Evolutionary conservation across 2,888 invertebrate species (phyloP).

Genomic region (Seladonia tumulorum): DNA sequence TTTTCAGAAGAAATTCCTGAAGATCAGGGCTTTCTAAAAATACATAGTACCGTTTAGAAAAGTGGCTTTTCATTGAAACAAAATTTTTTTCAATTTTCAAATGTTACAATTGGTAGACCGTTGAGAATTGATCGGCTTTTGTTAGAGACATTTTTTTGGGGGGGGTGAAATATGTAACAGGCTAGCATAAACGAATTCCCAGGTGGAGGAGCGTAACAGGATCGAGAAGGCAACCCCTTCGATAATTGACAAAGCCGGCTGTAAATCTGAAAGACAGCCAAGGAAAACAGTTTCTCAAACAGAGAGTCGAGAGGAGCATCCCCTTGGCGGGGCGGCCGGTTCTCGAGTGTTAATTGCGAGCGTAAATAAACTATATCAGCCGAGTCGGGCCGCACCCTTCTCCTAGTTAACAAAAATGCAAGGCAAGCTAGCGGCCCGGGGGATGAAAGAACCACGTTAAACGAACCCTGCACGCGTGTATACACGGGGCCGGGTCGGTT

Average conservation of each 20-base stretch:
- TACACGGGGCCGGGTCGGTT: conserved; percentile 42
- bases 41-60: not conserved
- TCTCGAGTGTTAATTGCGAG: conserved; percentile 54
- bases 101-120: not conserved
- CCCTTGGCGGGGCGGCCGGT: not conserved
- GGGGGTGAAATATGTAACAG: not conserved
- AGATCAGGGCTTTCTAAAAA: no score
- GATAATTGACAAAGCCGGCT: not conserved
- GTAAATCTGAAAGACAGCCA: conserved; percentile 5
- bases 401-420: conserved; percentile 56
- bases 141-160: no score
- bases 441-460: conserved; percentile 57
- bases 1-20: not conserved
- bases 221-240: not conserved
- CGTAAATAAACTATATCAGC: conserved; percentile 55
- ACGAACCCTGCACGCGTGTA: conserved; percentile 53
- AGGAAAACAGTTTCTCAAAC: conserved; percentile 19
- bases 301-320: not conserved
- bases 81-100: not conserved
- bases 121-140: no score
- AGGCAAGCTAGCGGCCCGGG: conserved; percentile 44
- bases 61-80: not conserved
- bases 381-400: conserved; percentile 45
- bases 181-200: not conserved
- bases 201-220: not conserved